Conservation (phyloP, 2,888 invertebrate species). For the Orthosia cruda region DNA sequence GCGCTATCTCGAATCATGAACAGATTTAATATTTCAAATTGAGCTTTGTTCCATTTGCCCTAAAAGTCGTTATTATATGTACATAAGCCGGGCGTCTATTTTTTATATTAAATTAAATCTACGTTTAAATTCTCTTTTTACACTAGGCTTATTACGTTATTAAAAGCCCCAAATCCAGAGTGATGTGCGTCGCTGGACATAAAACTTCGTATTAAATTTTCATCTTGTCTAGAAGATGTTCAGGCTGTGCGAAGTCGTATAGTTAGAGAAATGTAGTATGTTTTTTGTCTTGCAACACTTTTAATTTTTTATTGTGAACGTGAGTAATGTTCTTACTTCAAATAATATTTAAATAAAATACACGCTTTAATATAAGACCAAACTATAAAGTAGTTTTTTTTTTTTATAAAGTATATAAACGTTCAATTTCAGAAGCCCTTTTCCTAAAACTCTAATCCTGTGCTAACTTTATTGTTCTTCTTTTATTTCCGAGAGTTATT, state of each 20-base stretch:
- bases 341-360: too few relatives aligned
- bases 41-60: not conserved
- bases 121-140: constrained; percentile 29
- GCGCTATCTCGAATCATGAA: too few relatives aligned
- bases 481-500: too few relatives aligned
- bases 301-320: too few relatives aligned
- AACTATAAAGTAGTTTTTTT: too few relatives aligned
- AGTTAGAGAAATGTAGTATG: constrained; percentile 5
- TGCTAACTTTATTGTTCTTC: too few relatives aligned
- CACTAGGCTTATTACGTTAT: constrained; percentile 49
- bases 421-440: too few relatives aligned
- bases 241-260: constrained; percentile 12
- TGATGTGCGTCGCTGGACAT: constrained; percentile 49
- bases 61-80: not conserved
- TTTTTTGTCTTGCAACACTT: too few relatives aligned
- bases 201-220: constrained; percentile 60
- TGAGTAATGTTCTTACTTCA: too few relatives aligned
- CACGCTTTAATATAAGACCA: too few relatives aligned
- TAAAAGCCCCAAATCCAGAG: constrained; percentile 49
- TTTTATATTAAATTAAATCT: constrained; percentile 33
- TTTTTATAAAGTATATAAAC: too few relatives aligned
- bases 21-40: not conserved
- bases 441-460: too few relatives aligned
- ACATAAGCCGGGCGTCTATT: not conserved
- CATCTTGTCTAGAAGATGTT: constrained; percentile 48